Base-by-base conservation (phyloP, 1,140 invertebrate genomes). In the Drosophila melanica region DNA sequence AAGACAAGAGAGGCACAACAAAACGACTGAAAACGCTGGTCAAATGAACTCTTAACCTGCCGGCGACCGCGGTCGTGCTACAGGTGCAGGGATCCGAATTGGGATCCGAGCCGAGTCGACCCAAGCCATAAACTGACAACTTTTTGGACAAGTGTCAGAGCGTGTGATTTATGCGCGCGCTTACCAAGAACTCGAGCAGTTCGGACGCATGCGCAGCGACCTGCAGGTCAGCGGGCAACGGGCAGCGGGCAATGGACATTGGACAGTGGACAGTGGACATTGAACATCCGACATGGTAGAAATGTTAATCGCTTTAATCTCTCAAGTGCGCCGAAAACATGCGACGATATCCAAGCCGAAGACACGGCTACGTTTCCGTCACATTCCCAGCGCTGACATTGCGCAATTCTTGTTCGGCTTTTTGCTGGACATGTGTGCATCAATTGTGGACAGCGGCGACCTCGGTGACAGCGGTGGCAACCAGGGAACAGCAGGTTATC, bases 281-380 rank as follows among this genome's bases (percentile, higher is more conserved):
- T 39, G 60, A 42, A 70, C 76, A 75, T 70, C 67, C 58, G 81
- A 85, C 81, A 81, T 75, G 75, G 66, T 80, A 89, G 73, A 82
- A 87, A 87, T 89, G 84, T 89, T 89, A 89, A 89, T 89, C 84
- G 84, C 77, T 80, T 89, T 89, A 90, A 87, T 87, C 84, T 87
- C 77, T 79, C 84, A 79, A 87, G 84, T 89, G 84, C 84, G 84
- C 84, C 84, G 79, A 84, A 82, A 87, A 89, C 84, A 89, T 77
- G 71, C 68, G 66, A 81, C 76, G 74, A 87, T 82, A 71, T 73
- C 44, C 58, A 42, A 66, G 53, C 27, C 53, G 53, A 72, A 68
- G 77, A 87, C 82, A 82, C 44, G 59, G 60, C 73, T 41, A 74
- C 67, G 77, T 77, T 87, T 89, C 82, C 79, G 79, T 84, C 84